Conservation (phyloP, 2,797 vertebrate genomes). For the Molossus alvarezi region DNA sequence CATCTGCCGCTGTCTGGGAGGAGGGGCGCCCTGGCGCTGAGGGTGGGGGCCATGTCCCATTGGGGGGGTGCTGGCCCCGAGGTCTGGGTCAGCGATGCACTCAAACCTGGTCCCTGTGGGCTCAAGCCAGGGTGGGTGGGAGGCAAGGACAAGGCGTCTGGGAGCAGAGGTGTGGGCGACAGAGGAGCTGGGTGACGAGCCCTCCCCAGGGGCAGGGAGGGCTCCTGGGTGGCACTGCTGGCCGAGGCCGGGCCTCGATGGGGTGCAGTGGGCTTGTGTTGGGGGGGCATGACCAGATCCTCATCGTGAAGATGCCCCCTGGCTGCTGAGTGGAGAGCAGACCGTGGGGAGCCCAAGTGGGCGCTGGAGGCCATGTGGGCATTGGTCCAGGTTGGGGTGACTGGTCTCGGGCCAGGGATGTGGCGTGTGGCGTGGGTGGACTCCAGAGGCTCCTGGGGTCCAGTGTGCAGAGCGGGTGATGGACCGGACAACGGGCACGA, state of each 20-base stretch:
- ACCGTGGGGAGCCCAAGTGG: neutral
- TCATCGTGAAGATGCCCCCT: neutral
- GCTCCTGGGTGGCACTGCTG: neutral
- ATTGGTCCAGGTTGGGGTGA: neutral
- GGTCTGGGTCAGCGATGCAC: neutral
- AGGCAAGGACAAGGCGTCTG: neutral
- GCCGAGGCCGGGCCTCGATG: neutral
- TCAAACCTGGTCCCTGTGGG: neutral
- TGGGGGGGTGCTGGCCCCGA: neutral
- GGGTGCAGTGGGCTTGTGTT: neutral
- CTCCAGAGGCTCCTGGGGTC: neutral
- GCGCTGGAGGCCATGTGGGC: neutral
- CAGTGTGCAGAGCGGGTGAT: neutral
- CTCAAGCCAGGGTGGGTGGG: neutral
- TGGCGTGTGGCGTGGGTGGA: no score
- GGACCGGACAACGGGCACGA: no score
- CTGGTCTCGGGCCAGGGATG: rapidly evolving
- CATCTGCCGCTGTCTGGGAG: no score
- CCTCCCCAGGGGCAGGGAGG: neutral
- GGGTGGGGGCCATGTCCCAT: no score
- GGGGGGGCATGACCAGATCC: neutral
- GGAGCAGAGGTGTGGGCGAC: neutral
- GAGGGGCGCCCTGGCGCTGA: no score
- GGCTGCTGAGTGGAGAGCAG: neutral
- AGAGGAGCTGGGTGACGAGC: neutral